These are phyloP conservation scores for Asteroscopus sphinx DNA, from an alignment of 2,888 invertebrate genomes.

Conservation along the genomic window DNA sequence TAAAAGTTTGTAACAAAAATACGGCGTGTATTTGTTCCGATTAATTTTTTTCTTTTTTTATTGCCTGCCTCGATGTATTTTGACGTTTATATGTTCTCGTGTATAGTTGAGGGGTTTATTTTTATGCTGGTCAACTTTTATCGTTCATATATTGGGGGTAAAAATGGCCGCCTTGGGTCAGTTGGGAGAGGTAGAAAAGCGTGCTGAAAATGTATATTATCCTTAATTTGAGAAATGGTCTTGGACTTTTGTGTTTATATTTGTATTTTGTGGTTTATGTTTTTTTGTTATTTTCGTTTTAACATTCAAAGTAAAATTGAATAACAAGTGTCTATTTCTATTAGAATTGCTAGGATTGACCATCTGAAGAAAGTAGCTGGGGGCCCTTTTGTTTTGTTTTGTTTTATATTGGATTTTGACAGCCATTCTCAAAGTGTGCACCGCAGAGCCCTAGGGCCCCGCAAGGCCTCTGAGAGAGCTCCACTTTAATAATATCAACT, in stretches of 20 bases:
- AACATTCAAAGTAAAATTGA: no score
- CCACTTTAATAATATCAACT: no score
- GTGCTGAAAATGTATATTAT: constrained; percentile 21
- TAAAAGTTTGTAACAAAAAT: constrained; percentile 40
- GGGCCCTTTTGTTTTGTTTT: no score
- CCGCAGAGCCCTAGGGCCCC: no score
- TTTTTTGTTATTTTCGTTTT: no score
- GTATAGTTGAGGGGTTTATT: constrained; percentile 22
- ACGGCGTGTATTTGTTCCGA: constrained; percentile 37
- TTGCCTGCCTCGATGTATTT: constrained; percentile 28
- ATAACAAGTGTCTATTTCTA: no score
- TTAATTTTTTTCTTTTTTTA: constrained; percentile 44
- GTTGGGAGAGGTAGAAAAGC: constrained; percentile 8
- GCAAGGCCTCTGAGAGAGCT: no score
- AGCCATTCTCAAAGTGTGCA: no score
- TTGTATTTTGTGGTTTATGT: no score
- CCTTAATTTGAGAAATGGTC: not conserved
- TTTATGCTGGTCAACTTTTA: constrained; percentile 51
- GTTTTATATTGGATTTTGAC: no score
- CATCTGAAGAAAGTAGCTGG: no score
- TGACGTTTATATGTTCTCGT: constrained; percentile 29
- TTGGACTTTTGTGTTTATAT: constrained; percentile 2
- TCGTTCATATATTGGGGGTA: constrained; percentile 23
- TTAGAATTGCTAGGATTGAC: no score
- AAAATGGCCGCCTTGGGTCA: constrained; percentile 25